Evolutionary conservation across 2,113 vertebrate genomes (phyloP).

Genomic region (Grammomys surdaster): DNA sequence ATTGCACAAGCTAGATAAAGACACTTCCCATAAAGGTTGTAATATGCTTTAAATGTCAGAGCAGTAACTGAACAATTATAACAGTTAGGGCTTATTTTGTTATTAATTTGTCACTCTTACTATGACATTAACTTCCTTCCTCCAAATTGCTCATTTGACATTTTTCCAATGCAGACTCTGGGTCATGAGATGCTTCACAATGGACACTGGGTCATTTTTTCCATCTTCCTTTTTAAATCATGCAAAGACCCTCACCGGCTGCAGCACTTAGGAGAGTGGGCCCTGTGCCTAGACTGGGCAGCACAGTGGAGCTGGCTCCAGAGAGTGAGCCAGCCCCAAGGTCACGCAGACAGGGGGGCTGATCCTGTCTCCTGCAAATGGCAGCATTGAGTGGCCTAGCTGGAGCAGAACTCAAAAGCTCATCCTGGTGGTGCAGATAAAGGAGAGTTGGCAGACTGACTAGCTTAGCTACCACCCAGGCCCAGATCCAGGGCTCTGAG

Average conservation of each 20-base stretch:
- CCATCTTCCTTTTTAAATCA: conserved; percentile 18
- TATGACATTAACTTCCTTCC: conserved; percentile 78
- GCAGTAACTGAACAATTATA: conserved; percentile 77
- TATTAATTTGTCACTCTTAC: conserved; percentile 80
- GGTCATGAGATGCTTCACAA: conserved; percentile 46
- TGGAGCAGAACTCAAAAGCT: not conserved
- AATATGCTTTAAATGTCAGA: conserved; percentile 81
- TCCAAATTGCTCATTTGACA: conserved; percentile 77
- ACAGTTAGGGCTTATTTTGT: conserved; percentile 72
- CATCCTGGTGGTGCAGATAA: not conserved
- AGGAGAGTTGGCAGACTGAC: not conserved
- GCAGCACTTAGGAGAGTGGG: not conserved
- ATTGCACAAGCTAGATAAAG: conserved; percentile 74
- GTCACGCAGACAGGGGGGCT: not conserved
- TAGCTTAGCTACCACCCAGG: not conserved
- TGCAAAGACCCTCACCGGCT: not conserved
- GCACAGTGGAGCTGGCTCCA: not conserved
- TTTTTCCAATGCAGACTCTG: conserved; percentile 68
- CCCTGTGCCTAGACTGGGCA: not conserved
- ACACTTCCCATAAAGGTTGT: conserved; percentile 71
- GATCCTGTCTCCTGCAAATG: not conserved
- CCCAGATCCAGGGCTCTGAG: not conserved
- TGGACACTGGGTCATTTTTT: conserved; percentile 34
- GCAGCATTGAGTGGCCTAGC: not conserved
- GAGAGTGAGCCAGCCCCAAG: not conserved